Conservation (phyloP, 2,888 invertebrate genomes). For the Phengaris alcon region DNA sequence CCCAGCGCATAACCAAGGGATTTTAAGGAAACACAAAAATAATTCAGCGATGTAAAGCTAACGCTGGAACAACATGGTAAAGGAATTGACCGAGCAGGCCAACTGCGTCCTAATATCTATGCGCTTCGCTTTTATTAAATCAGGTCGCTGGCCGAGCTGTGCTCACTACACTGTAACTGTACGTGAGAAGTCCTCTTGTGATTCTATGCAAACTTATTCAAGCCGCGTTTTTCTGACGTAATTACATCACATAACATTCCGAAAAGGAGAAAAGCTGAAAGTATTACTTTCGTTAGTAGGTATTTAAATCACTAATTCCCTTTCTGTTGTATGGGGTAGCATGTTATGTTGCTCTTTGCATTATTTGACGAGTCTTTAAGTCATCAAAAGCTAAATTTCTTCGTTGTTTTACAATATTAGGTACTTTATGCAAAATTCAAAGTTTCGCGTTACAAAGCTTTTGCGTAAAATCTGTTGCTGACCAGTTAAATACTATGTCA, state of each 20-base stretch:
- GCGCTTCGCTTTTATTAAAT: slow-evolving; percentile 69
- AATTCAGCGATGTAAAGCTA: slow-evolving; percentile 48
- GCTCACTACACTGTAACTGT: slow-evolving; percentile 41
- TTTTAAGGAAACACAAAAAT: background rate
- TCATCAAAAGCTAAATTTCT: too few species aligned
- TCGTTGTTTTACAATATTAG: too few species aligned
- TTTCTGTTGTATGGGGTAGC: too few species aligned
- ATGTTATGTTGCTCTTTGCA: too few species aligned
- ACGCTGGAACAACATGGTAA: slow-evolving; percentile 43
- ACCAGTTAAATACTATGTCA: background rate
- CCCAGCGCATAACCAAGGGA: too few species aligned
- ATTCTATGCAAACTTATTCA: slow-evolving; percentile 72
- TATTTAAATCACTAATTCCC: too few species aligned
- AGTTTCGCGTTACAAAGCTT: background rate
- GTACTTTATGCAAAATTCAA: background rate
- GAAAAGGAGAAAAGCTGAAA: background rate
- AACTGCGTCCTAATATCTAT: slow-evolving; percentile 46
- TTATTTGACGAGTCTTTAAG: too few species aligned
- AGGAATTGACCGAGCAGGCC: slow-evolving; percentile 45
- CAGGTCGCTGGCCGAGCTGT: slow-evolving; percentile 55
- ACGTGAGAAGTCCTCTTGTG: slow-evolving; percentile 57
- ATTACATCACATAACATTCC: background rate
- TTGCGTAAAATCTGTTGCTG: background rate
- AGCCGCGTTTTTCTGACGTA: slow-evolving; percentile 46
- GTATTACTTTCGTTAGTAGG: too few species aligned